Conservation (phyloP, 2,888 invertebrate genomes). For the Platycheirus rosarum region DNA sequence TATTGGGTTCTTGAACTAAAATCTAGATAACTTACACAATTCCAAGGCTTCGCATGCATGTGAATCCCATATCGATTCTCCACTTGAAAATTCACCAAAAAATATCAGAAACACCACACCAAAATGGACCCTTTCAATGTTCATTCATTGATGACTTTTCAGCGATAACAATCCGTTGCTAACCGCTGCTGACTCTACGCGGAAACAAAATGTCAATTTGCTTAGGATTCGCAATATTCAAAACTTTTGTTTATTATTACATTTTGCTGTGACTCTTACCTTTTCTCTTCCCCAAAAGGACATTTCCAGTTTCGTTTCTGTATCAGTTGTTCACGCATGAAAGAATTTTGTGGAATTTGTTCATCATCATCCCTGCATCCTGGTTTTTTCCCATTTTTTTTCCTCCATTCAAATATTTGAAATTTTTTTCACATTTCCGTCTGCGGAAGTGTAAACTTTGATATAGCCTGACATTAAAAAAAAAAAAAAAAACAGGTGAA, state of each 20-base stretch:
- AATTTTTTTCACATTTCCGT: constrained; percentile 63
- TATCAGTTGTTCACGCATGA: constrained; percentile 73
- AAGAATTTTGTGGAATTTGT: constrained; percentile 58
- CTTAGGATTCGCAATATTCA: constrained; percentile 54
- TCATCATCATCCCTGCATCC: constrained; percentile 33
- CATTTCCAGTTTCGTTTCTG: constrained; percentile 40
- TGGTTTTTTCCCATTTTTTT: constrained; percentile 22
- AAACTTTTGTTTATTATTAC: constrained; percentile 63
- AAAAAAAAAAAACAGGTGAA: constrained; percentile 56
- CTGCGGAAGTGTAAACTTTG: constrained; percentile 72
- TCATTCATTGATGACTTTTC: constrained; percentile 35
- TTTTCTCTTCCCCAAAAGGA: constrained; percentile 47
- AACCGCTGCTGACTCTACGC: constrained; percentile 2
- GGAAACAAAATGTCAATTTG: constrained; percentile 66
- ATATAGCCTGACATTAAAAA: constrained; percentile 63
- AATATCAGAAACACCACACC: neutral
- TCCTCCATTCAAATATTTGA: constrained; percentile 8
- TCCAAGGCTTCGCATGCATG: too few relatives aligned
- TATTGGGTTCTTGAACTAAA: too few relatives aligned
- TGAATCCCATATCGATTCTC: too few relatives aligned
- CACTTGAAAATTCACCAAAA: too few relatives aligned
- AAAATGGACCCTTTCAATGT: constrained; percentile 1
- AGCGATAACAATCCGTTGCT: constrained; percentile 36
- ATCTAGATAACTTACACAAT: too few relatives aligned
- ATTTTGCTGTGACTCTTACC: constrained; percentile 51